Evolutionary conservation across 2,888 invertebrate species (phyloP), one percentile per base, ranked within the genome.

Genomic region (Sinelater perroti): DNA sequence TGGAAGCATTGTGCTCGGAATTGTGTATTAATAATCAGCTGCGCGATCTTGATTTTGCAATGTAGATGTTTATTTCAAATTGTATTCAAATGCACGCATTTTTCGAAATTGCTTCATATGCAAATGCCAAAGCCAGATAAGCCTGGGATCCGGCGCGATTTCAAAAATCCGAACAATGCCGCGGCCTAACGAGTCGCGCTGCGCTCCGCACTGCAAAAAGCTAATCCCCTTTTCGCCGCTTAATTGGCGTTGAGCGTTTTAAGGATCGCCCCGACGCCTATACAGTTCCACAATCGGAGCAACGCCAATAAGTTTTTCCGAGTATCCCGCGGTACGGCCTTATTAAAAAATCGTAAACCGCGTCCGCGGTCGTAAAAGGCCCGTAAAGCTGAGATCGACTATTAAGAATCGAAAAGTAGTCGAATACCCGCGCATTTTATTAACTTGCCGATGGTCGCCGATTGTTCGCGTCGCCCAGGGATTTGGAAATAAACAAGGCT

Each of bases 11-110:
- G 50, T 50, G 28, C 28, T 36, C 18, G 3, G 47, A 47, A 47
- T 47, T 47, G 33, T 11, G n/a, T 21, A 45, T 46, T 46, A 58
- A 47, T 47, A 58, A 58, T 53, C 58, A 18, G 11, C 35, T 30
- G 18, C 10, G 16, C 40, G 44, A 51, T 51, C 56, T 45, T 10
- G 26, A 47, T 58, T 58, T 58, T 53, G 58, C 58, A 53, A 58
- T 58, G 58, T 53, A 53, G 58, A 58, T 57, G 51, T 51, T 11
- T 58, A 53, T 58, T 45, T 40, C 21, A 58, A 53, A 58, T 58
- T 58, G 58, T 58, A 58, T 58, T 58, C 58, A 58, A 58, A 58
- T 58, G 52, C 28, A 36, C 14, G 3, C 7, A 7, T 1, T 21
- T 56, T 50, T 51, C 35, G 14, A 50, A 56, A 49, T 45, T 21